phyloP scores from a whole-genome alignment of 2,888 invertebrate species.

The Dolomedes plantarius region DNA sequence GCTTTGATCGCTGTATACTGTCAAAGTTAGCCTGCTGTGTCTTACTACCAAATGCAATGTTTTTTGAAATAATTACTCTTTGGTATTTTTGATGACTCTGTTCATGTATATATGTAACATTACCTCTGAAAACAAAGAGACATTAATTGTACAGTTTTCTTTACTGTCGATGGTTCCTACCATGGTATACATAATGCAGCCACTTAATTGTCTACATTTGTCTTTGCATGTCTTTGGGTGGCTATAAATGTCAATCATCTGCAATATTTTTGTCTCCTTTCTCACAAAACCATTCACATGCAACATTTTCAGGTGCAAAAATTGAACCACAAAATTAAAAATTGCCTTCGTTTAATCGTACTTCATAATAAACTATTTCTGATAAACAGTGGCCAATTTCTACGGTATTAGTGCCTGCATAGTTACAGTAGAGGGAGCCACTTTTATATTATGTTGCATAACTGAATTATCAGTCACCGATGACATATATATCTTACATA shows the following conservation, averaged over 20 bases:
- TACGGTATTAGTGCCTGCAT: no score
- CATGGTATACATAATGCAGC: conserved; percentile 46
- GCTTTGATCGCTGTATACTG: conserved; percentile 11
- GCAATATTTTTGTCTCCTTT: no score
- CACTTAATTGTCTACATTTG: conserved; percentile 40
- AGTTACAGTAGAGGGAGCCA: no score
- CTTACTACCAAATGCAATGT: conserved; percentile 62
- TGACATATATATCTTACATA: no score
- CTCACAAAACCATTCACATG: no score
- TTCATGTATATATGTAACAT: conserved; percentile 68
- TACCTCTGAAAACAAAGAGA: conserved; percentile 28
- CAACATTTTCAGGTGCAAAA: no score
- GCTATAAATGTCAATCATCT: conserved; percentile 69
- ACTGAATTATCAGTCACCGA: no score
- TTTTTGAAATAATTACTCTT: conserved; percentile 53
- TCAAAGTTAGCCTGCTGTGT: conserved; percentile 65
- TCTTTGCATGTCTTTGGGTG: conserved; percentile 65
- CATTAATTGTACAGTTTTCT: conserved; percentile 68
- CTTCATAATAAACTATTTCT: no score
- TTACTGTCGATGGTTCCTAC: conserved; percentile 71
- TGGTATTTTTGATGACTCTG: conserved; percentile 67
- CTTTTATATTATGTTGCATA: no score
- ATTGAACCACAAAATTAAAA: no score
- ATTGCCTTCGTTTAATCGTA: no score
- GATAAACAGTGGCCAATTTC: no score